These are phyloP conservation scores for Puffinus mauretanicus DNA, from an alignment of 2,113 vertebrate genomes.

Conservation along the genomic window DNA sequence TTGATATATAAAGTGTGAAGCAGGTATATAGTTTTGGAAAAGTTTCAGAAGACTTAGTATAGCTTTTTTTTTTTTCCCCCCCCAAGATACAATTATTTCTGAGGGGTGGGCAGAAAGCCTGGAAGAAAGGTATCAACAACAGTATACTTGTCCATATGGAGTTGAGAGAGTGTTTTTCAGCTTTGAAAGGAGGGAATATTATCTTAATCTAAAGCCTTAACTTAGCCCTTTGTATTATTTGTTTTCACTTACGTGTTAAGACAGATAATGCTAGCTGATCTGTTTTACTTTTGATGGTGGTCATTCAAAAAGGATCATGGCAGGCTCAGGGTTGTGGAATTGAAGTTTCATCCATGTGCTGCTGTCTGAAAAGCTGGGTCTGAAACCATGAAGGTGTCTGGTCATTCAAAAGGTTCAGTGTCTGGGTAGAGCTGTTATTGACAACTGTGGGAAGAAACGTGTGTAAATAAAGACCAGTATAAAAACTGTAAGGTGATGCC, in stretches of 20 bases:
- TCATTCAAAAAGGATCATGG: neutral
- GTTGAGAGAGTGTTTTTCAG: neutral
- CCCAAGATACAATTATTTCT: neutral
- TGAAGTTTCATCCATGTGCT: neutral
- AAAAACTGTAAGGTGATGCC: neutral
- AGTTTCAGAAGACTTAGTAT: neutral
- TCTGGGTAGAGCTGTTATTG: neutral
- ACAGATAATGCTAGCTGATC: neutral
- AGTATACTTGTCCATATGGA: neutral
- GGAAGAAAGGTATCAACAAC: neutral
- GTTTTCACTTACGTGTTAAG: neutral
- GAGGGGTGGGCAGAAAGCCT: neutral
- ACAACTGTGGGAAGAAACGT: neutral
- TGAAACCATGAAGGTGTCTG: neutral
- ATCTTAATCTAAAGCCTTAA: neutral
- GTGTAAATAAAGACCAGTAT: neutral
- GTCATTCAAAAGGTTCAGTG: neutral
- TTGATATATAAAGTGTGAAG: neutral
- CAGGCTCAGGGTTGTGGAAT: neutral
- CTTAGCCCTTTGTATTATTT: neutral
- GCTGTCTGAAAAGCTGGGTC: neutral
- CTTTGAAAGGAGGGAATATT: neutral
- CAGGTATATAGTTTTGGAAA: neutral
- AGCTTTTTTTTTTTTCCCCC: neutral
- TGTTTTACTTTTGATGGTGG: neutral